Base-by-base conservation (phyloP, 2,113 vertebrate genomes). In the Axis porcinus region DNA sequence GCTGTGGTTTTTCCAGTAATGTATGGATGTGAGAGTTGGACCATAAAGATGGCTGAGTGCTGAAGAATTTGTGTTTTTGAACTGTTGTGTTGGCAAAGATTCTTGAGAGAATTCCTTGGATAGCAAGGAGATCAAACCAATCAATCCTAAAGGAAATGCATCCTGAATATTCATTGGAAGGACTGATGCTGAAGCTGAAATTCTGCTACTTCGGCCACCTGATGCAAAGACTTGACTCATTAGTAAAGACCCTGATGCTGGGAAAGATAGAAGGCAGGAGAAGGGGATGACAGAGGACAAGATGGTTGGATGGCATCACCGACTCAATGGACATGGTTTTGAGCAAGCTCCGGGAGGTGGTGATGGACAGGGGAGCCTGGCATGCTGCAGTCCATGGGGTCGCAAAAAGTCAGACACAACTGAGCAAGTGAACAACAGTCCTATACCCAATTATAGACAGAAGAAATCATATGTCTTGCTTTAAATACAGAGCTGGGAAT, bases 311-410 rank as follows among this genome's bases (percentile, higher is more conserved):
- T 70, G 67, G 67, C 67, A 70, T 40, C 5, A 70, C 67, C 0
- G 2, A 70, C 67, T 70, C 5, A 1, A 23, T 40, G 36, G 67
- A 70, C 67, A 70, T 70, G 19, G 23, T 40, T 70, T 23, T 70
- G n/a, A 40, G n/a, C n/a, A 23, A 70, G 19, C 17, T 70, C 19
- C 0, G 0, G 67, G n/a, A 40, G 67, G 40, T 70, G 67, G n/a
- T 70, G 67, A 70, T 40, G n/a, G 67, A 70, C 67, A 70, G 19
- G 19, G n/a, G 40, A 23, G 10, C 67, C n/a, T 70, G 67, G 10
- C n/a, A 13, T 40, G n/a, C 10, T 40, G 67, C 5, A 70, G 19
- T 23, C 19, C n/a, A 40, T 0, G 0, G 67, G n/a, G 19, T 70
- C 0, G 1, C n/a, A 70, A 70, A 23, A 40, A 40, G 67, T 70